Base-by-base conservation (phyloP, 1,140 invertebrate species). In the Ostrea edulis region DNA sequence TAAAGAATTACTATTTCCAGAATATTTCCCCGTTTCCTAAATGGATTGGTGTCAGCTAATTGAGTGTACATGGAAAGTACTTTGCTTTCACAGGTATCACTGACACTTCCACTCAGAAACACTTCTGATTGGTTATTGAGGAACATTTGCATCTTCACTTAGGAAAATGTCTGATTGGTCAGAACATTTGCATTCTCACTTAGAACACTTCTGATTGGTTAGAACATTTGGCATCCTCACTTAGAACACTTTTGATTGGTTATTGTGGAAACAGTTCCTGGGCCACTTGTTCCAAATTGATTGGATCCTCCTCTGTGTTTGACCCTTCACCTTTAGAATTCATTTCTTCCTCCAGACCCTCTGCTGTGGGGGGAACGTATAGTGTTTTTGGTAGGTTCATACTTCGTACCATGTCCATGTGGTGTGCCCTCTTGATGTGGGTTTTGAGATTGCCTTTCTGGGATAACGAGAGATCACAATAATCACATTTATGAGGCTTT, bases 401-500 rank as follows among this genome's bases (percentile, higher is more conserved):
- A 20, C 93, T 91, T n/a, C 90, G 90, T 8, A 94, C 93, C 93
- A 94, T 94, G 54, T 94, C 93, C 17, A 90, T 65, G 87, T 94
- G 93, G 91, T 96, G 96, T 7, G 96, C 95, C 17, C 96, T 94
- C 89, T 95, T 96, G 52, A 96, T 93, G 92, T 96, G 96, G 4
- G 96, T 96, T 89, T 96, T 96, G 0, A 97, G 93, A 91, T 96
- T 96, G 5, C 96, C 94, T 83, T 96, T 96, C 90, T 97, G 96
- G 0, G 96, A 96, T 89, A 98, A 98, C 20, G 97, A 96, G 92
- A 97, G 97, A 1, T 97, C 96, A 95, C 97, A 98, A 93, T 97
- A 97, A 29, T 96, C 96, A 95, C 97, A 98, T 93, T 97, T 96
- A 94, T 97, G 97, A 9, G 97, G 97, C 89, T 97, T 96, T 25